A percentile compares a stretch with the other conserved stretches of the same genome.
These are phyloP conservation scores for Eristalinus sepulchralis DNA, from an alignment of 2,888 invertebrate species.

Conservation along the genomic window DNA sequence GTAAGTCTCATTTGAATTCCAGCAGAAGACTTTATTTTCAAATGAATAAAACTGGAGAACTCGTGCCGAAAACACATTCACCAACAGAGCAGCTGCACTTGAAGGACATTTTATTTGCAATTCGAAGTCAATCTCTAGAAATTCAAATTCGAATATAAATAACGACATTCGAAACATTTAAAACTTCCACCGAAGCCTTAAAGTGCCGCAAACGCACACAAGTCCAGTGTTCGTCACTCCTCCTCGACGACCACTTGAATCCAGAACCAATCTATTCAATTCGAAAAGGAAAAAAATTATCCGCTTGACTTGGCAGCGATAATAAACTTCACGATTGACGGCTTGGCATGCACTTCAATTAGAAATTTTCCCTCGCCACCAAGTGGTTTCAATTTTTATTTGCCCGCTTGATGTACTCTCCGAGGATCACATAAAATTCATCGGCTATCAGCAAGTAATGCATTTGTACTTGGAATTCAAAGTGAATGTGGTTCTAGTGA, in stretches of 20 bases:
- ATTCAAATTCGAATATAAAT: neutral
- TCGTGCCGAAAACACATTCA: neutral
- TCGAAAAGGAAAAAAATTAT: neutral
- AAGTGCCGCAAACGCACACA: neutral
- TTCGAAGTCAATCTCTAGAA: neutral
- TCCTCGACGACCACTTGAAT: too few species aligned
- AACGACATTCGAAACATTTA: neutral
- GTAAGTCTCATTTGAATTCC: too few species aligned
- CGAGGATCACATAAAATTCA: neutral
- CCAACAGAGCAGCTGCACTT: too few species aligned
- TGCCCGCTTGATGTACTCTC: neutral
- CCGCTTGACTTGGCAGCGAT: neutral
- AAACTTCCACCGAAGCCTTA: neutral
- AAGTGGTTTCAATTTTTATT: neutral
- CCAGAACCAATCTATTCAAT: neutral
- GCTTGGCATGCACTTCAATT: neutral
- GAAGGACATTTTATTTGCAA: neutral
- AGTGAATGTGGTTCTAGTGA: neutral
- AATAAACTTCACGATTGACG: neutral
- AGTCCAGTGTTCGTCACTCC: neutral
- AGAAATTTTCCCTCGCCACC: neutral
- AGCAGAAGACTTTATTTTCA: neutral
- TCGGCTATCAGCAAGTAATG: neutral
- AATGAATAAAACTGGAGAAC: neutral
- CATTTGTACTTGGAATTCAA: neutral